phyloP scores from a whole-genome alignment of 2,113 vertebrate genomes.

The Chaenocephalus aceratus region DNA sequence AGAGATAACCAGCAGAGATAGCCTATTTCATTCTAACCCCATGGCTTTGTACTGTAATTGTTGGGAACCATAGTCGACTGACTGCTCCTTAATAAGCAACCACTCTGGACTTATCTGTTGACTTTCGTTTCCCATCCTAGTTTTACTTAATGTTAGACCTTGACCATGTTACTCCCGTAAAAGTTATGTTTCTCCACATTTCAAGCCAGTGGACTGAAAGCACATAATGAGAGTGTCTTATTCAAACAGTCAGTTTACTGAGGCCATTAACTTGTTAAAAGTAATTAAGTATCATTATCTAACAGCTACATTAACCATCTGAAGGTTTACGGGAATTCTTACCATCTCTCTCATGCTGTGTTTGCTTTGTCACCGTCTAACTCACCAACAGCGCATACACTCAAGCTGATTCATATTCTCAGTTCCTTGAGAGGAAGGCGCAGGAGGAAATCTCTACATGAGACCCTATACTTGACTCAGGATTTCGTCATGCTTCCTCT shows the following conservation, averaged over 20 bases:
- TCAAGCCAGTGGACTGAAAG: slow-evolving; percentile 9
- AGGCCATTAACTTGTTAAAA: slow-evolving; percentile 32
- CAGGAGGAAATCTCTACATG: slow-evolving; percentile 13
- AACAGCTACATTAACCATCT: slow-evolving; percentile 18
- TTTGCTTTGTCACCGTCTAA: slow-evolving; percentile 42
- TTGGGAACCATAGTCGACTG: slow-evolving; percentile 21
- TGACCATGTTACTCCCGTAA: slow-evolving; percentile 29
- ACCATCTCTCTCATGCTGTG: slow-evolving; percentile 1
- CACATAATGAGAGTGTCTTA: not conserved
- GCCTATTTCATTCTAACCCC: slow-evolving; percentile 45
- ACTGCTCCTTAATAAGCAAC: slow-evolving; percentile 25
- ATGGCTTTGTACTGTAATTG: slow-evolving; percentile 59
- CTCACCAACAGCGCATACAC: not conserved
- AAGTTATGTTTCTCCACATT: slow-evolving; percentile 18
- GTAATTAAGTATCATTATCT: slow-evolving; percentile 36
- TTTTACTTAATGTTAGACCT: slow-evolving; percentile 25
- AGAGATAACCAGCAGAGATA: slow-evolving; percentile 78
- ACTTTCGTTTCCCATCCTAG: slow-evolving; percentile 34
- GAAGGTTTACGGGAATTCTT: slow-evolving; percentile 41
- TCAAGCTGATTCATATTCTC: slow-evolving; percentile 64
- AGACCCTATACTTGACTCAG: slow-evolving; percentile 69
- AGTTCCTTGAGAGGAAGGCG: slow-evolving; percentile 8
- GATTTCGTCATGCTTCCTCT: slow-evolving; percentile 52
- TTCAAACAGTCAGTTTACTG: slow-evolving; percentile 6
- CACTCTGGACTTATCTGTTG: slow-evolving; percentile 27